phyloP scores from a whole-genome alignment of 2,797 vertebrate genomes.

The Cirrhinus molitorella region DNA sequence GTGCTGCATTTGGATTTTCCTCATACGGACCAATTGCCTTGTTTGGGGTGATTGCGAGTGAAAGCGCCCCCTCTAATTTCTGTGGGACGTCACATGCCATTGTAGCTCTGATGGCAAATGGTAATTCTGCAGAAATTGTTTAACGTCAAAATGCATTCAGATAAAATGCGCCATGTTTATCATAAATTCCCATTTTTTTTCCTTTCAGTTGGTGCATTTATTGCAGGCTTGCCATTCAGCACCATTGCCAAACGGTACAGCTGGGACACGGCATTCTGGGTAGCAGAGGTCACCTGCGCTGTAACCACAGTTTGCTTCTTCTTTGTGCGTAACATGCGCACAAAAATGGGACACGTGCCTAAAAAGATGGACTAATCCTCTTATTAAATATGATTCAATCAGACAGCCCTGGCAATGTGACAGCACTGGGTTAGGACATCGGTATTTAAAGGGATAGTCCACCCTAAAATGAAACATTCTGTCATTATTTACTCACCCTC shows the following conservation, averaged over 20 bases:
- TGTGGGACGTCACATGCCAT: constrained; percentile 97
- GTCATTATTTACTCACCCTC: not conserved
- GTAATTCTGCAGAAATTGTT: constrained; percentile 73
- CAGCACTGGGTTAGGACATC: not conserved
- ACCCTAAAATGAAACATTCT: not conserved
- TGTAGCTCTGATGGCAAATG: constrained; percentile 96
- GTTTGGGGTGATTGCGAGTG: constrained; percentile 97
- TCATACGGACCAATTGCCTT: constrained; percentile 94
- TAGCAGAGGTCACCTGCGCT: constrained; percentile 86
- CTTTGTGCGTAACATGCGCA: constrained; percentile 92
- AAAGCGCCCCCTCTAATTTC: constrained; percentile 92
- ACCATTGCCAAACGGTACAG: constrained; percentile 92
- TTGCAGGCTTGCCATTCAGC: constrained; percentile 96
- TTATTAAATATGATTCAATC: constrained; percentile 21
- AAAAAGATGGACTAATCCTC: constrained; percentile 86
- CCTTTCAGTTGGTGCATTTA: constrained; percentile 91
- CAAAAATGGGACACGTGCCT: constrained; percentile 90
- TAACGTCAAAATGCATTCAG: not conserved
- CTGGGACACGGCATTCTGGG: constrained; percentile 96
- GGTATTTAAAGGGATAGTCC: not conserved
- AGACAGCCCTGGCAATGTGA: constrained; percentile 16
- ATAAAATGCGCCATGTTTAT: not conserved
- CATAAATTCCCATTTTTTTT: not conserved
- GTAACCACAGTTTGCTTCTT: constrained; percentile 86
- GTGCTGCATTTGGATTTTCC: constrained; percentile 92